Conservation (phyloP, 2,797 vertebrate species). For the Malacoraja senta region DNA sequence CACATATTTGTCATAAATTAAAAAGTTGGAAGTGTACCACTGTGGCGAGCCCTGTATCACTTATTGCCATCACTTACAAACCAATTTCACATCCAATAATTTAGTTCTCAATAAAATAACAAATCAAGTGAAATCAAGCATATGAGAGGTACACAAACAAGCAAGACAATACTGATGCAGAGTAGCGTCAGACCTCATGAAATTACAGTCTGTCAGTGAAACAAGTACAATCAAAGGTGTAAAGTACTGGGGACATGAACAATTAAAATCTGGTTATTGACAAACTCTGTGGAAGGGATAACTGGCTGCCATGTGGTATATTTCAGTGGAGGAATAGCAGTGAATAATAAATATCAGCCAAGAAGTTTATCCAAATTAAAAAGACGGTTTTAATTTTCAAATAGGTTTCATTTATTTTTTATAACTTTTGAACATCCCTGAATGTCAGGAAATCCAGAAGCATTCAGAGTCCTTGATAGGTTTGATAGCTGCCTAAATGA, state of each 20-base stretch:
- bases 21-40: neutral
- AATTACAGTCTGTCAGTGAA: neutral
- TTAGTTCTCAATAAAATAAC: neutral
- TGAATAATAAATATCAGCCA: no score
- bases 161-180: neutral
- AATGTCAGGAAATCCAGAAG: no score
- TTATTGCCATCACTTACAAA: neutral
- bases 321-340: no score
- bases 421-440: no score
- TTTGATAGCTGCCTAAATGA: no score
- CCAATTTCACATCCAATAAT: neutral
- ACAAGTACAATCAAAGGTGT: neutral
- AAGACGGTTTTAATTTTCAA: no score
- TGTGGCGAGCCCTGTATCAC: neutral
- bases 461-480: no score
- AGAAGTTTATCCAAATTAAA: no score
- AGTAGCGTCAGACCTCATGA: neutral
- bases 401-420: no score
- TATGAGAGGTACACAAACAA: neutral
- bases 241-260: neutral
- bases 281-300: neutral
- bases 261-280: neutral
- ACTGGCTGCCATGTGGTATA: neutral
- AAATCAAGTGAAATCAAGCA: neutral
- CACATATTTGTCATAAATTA: neutral